Conservation (phyloP, 2,113 vertebrate species). For the Setophaga coronata region DNA sequence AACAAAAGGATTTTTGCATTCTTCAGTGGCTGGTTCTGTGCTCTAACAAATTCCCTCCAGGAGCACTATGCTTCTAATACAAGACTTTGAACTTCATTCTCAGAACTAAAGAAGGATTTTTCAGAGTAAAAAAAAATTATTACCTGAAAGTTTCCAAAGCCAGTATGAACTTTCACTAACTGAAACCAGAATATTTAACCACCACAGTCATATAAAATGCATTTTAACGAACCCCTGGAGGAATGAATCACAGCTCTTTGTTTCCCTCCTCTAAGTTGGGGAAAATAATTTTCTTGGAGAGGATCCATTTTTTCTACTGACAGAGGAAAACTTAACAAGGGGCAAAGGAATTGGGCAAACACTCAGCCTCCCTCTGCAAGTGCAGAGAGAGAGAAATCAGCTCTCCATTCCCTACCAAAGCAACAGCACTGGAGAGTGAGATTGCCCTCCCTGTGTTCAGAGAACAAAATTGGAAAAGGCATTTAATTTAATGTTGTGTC, state of each 20-base stretch:
- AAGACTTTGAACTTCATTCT: neutral
- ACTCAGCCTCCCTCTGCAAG: neutral
- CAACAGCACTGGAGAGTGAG: fast-evolving
- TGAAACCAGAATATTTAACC: neutral
- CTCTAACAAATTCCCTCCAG: neutral
- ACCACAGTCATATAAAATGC: neutral
- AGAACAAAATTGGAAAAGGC: neutral
- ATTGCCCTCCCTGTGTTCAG: neutral
- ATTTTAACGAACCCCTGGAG: neutral
- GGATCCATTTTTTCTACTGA: neutral
- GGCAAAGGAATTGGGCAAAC: neutral
- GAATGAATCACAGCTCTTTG: neutral
- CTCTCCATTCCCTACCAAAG: neutral
- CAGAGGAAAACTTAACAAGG: neutral
- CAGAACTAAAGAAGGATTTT: neutral
- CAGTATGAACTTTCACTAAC: neutral
- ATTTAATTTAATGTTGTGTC: neutral
- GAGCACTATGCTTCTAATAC: neutral
- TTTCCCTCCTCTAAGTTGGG: neutral
- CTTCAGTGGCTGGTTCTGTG: neutral
- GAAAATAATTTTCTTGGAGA: neutral
- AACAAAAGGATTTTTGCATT: neutral
- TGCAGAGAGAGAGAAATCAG: neutral
- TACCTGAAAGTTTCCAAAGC: neutral
- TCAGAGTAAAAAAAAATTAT: neutral